Evolutionary conservation across 2,113 vertebrate genomes (phyloP).

Genomic region (Cyrtonyx montezumae): DNA sequence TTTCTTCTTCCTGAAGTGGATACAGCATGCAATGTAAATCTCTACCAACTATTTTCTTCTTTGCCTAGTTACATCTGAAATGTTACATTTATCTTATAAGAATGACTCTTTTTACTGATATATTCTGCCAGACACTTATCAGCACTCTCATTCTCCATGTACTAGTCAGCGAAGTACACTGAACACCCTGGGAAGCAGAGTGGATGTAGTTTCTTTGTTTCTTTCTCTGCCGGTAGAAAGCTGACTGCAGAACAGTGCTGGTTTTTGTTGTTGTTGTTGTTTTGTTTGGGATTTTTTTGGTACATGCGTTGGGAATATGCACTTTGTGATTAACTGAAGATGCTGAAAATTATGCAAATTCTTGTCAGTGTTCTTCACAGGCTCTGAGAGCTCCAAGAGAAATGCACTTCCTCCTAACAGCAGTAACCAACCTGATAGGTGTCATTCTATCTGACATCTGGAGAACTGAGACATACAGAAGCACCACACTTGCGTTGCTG

Average conservation of each 20-base stretch:
- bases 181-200: neutral
- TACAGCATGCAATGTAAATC: neutral
- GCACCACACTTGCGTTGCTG: neutral
- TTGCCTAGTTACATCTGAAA: neutral
- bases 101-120: neutral
- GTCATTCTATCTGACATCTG: neutral
- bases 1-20: neutral
- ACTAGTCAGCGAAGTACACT: neutral
- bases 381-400: neutral
- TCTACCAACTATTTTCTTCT: neutral
- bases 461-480: neutral
- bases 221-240: neutral
- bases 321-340: neutral
- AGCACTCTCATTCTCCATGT: neutral
- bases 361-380: neutral
- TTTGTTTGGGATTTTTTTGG: neutral
- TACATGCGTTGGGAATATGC: neutral
- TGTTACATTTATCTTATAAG: neutral
- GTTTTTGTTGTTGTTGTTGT: neutral
- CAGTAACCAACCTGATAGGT: neutral
- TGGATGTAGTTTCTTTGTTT: neutral
- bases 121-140: neutral
- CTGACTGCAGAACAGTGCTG: neutral
- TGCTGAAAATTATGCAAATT: neutral
- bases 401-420: neutral